Base-by-base conservation (phyloP, 2,113 vertebrate species). In the Pogonocichla stellata region DNA sequence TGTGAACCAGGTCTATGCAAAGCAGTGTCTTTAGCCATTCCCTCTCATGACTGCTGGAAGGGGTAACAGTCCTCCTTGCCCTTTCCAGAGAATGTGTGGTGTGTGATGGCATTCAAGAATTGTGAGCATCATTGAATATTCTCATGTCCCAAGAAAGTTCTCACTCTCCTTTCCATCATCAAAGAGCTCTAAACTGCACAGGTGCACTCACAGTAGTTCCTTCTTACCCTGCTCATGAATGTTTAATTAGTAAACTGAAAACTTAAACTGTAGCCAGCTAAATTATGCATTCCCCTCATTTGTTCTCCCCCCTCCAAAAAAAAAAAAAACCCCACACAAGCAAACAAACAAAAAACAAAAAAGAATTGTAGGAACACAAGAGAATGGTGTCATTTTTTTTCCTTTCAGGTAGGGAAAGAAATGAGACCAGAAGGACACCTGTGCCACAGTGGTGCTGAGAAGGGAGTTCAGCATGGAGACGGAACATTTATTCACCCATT, bases 41-140 rank as follows among this genome's bases (percentile, higher is more conserved):
- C 29, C 22, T 19, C 34, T 53, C 56, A 22, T 0, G 16, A 69
- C 50, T 61, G 2, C 16, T 53, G 16, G 34, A 42, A 93, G 9
- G 50, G 5, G 22, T 43, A 61, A 10, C 10, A 74, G 14, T 26
- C 10, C 20, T 75, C 34, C 70, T 60, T 19, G 8, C 1, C 1
- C 5, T 51, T 47, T 65, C 36, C 36, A 78, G 50, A 48, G 50
- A 61, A 66, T 1, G 3, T 43, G 10, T 3, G 1, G 2, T 51
- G 36, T 23, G 18, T 80, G 50, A 57, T 36, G 36, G 17, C 7
- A 17, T 53, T 74, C 51, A 81, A 64, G 34, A 77, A 69, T 3
- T 0, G 3, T 60, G 19, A 80, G 25, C 17, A 38, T 20, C 43
- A 51, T 0, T 45, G 19, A 66, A 57, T 15, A 57, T 7, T 8